Evolutionary conservation across 1,140 invertebrate genomes (phyloP), one percentile per base, ranked within the genome.

Genomic region (Drosophila hydei): DNA sequence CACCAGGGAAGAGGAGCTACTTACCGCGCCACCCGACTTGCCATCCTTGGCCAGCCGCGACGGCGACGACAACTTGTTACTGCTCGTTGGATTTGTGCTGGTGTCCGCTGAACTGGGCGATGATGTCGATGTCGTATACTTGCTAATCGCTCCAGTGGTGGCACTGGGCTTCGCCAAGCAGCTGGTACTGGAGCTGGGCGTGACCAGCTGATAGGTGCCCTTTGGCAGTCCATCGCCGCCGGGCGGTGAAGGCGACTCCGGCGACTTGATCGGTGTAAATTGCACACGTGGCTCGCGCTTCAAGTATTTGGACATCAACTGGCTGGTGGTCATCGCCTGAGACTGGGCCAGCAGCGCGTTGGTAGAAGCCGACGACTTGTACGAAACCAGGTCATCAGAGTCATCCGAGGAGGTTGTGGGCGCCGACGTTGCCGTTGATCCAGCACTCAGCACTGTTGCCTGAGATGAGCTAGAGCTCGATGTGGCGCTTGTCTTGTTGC

Each of bases 271-370:
- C 0, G 90, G 90, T 16, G 90, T 91, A 3, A 91, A 91, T 45
- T 91, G 87, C 0, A 91, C 90, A 3, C 90, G 74, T 12, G 90
- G 90, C 45, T 91, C 90, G 5, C 90, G 75, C 54, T 91, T 91
- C 4, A 91, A 64, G 75, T 91, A 91, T 45, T 91, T 91, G 2
- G 90, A 91, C 90, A 91, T 91, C 40, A 91, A 69, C 47, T 91
- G 90, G 8, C 90, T 83, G 45, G 90, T 91, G 58, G 90, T 91
- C 90, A 91, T 91, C 25, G 90, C 90, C 72, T 91, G 90, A 4
- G 90, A 91, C 43, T 91, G 90, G 1, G 90, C 90, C 51, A 91
- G 54, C 52, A 91, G 43, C 1, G 90, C 90, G 55, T 91, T 91
- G 0, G 90, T 91, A 6, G 90, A 91, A 2, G 90, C 90, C 21